These are phyloP conservation scores for Stenodema calcarata DNA, from an alignment of 2,888 invertebrate genomes.

Conservation along the genomic window DNA sequence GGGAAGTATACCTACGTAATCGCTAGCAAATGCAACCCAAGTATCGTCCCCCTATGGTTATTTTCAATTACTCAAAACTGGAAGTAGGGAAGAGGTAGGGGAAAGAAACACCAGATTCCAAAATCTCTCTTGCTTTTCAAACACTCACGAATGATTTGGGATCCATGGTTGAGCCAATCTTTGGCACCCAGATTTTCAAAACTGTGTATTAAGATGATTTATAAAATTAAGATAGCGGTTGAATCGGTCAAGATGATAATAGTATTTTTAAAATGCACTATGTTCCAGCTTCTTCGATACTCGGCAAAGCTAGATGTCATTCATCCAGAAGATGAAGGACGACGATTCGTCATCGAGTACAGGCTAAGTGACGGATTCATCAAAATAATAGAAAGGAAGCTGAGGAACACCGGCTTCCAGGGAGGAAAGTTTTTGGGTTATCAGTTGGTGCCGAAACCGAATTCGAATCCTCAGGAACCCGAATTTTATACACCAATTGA, in stretches of 20 bases:
- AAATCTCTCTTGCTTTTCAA: no score
- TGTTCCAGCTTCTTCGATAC: conserved; percentile 71
- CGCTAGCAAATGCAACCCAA: no score
- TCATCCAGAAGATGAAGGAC: conserved; percentile 77
- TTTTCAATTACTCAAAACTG: no score
- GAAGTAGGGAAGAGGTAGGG: neutral
- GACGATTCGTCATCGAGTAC: conserved; percentile 79
- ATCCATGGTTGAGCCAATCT: no score
- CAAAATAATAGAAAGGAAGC: conserved; percentile 75
- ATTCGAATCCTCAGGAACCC: conserved; percentile 72
- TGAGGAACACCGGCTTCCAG: conserved; percentile 76
- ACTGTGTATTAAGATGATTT: no score
- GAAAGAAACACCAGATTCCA: neutral
- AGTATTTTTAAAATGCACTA: no score
- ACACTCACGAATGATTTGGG: no score
- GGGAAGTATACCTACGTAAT: no score
- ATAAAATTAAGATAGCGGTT: no score
- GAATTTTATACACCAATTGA: conserved; percentile 79
- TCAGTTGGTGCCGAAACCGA: conserved; percentile 73
- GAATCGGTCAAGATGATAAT: no score
- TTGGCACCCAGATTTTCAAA: no score
- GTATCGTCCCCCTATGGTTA: no score
- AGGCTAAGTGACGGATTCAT: conserved; percentile 78
- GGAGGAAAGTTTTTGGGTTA: conserved; percentile 77
- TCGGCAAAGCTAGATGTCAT: conserved; percentile 78